Base-by-base conservation (phyloP, 2,888 invertebrate genomes). In the Tribolium freemani region DNA sequence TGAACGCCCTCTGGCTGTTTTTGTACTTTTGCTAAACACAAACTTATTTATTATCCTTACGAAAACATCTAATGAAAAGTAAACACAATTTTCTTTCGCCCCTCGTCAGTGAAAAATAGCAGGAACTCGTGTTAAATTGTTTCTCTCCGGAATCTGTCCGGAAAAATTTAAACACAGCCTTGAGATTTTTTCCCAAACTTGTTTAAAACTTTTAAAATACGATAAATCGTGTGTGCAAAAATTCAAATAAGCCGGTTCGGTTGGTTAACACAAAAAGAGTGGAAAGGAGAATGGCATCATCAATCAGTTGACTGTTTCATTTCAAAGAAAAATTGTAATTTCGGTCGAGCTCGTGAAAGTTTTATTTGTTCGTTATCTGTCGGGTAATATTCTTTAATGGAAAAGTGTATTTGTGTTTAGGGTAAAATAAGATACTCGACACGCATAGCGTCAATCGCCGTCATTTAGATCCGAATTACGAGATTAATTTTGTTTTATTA, bases 401-500 rank as follows among this genome's bases (percentile, higher is more conserved):
- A 60, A 46, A 21, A 26, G 16, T 38, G 38, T 31, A 63, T 51
- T 51, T 63, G 63, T 50, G 50, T 63, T 51, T 16, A 63, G 9
- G 6, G 30, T 4, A 11, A 31, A 63, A 63, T 50, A 50, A 63
- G 11, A 63, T 63, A 11, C 50, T 63, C 48, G 20, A 50, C 63
- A 63, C 63, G 63, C 63, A 63, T 63, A 30, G 50, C 51, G 31
- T 10, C 63, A 63, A 63, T 13, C 50, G 63, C 16, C 63, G 5
- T 50, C 63, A 51, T 63, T 63, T 63, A 63, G 63, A 63, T 63
- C 16, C 11, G 13, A 48, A 46, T 60, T 60, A 63, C 50, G 31
- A 63, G 63, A 63, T 63, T 31, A 50, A 30, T 63, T 63, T 63
- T 63, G 30, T 63, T 63, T 63, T 51, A 63, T 63, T 63, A 63